Evolutionary conservation across 2,797 vertebrate genomes (phyloP), one percentile per base, ranked within the genome.

Genomic region (Columba guinea): DNA sequence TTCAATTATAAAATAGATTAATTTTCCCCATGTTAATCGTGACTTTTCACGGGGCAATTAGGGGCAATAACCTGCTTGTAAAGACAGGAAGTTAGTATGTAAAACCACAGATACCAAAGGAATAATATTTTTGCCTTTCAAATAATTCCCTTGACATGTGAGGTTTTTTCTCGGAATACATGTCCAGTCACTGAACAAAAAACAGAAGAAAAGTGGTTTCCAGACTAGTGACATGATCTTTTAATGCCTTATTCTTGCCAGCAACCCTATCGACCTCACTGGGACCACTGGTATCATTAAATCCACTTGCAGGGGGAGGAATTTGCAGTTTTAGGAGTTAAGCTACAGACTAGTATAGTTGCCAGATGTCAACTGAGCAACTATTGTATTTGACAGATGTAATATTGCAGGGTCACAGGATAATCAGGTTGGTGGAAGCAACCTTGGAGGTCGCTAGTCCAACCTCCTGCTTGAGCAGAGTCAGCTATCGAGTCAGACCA

Each of bases 61-160:
- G 49, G 27, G 30, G 30, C 24, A 88, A 93, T 39, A 91, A 91
- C 44, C 60, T 49, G 24, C 79, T 77, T 74, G 59, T 28, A 83
- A 90, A 92, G 78, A 68, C 56, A 55, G 70, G 64, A 94, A 96
- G 62, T 65, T 75, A 91, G 18, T 35, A 77, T 52, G 49, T 59
- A 73, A 93, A 92, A 90, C 91, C 81, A 8, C 90, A 93, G 92
- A 53, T 71, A 87, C 60, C 88, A 84, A 68, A 92, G 88, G 85
- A 95, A 53, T 91, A 89, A 37, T 94, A 84, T n/a, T 90, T 90
- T 84, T 83, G 55, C 56, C 68, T 89, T 94, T 83, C 49, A 27
- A 87, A 52, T 83, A 77, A 93, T 76, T 93, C 96, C 53, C 46
- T 53, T 91, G 70, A 90, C 17, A 3, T 26, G 32, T n/a, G 83